Percentiles rank a stretch among this genome's conserved stretches.
Conservation (phyloP, 2,888 invertebrate genomes). For the Eilema depressum region DNA sequence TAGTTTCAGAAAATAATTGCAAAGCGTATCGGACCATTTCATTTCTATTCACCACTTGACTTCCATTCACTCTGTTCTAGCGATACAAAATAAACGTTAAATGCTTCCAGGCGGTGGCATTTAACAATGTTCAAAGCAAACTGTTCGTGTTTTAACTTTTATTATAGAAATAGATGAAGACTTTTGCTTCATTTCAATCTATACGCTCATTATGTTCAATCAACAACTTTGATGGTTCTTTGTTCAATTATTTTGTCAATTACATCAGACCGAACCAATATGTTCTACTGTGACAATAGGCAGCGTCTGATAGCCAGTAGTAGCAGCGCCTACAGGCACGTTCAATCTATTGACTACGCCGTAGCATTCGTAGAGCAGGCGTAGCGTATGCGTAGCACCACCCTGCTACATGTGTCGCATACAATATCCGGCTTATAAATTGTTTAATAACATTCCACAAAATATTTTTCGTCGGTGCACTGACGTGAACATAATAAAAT, state of each 20-base stretch:
- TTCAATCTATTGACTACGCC: slow-evolving; percentile 20
- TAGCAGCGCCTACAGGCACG: slow-evolving; percentile 27
- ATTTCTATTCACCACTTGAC: neutral
- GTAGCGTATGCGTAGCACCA: neutral
- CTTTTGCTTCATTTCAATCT: no score
- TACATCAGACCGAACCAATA: slow-evolving; percentile 19
- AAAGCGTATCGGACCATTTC: neutral
- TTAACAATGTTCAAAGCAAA: neutral
- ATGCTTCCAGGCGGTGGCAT: neutral
- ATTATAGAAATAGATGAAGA: no score
- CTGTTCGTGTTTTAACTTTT: neutral
- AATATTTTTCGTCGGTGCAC: no score
- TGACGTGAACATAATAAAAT: no score
- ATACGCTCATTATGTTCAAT: no score
- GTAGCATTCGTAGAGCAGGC: slow-evolving; percentile 6
- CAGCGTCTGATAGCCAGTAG: slow-evolving; percentile 28
- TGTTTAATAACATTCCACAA: neutral
- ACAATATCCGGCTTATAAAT: neutral
- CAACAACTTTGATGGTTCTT: neutral
- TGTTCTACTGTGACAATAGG: slow-evolving; percentile 33
- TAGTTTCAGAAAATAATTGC: neutral
- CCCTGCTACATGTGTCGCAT: neutral
- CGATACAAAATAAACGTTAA: no score
- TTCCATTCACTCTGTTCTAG: neutral
- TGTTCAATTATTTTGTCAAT: neutral